phyloP scores from a whole-genome alignment of 2,113 vertebrate species.

The Sus scrofa region T2T-Sscrofa CM000812.6:82568001-82568500 shows the following conservation, averaged over 20 bases:
- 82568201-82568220: background rate
- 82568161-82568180: background rate
- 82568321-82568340: background rate
- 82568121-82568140: background rate
- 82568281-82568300: background rate
- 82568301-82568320: background rate
- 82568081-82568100: background rate
- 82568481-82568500: no score
- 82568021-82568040: background rate
- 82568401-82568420: no score
- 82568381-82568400: no score
- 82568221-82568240: background rate
- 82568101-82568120: background rate
- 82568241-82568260: background rate
- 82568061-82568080: background rate
- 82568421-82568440: no score
- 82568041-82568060: constrained; percentile 28
- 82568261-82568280: no score
- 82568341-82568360: no score
- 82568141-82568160: background rate
- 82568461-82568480: no score
- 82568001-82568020: background rate
- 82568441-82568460: no score
- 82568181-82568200: background rate
- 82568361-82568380: no score